These are phyloP conservation scores for Calypte anna DNA, from an alignment of 2,113 vertebrate species.

Conservation along the genomic window DNA sequence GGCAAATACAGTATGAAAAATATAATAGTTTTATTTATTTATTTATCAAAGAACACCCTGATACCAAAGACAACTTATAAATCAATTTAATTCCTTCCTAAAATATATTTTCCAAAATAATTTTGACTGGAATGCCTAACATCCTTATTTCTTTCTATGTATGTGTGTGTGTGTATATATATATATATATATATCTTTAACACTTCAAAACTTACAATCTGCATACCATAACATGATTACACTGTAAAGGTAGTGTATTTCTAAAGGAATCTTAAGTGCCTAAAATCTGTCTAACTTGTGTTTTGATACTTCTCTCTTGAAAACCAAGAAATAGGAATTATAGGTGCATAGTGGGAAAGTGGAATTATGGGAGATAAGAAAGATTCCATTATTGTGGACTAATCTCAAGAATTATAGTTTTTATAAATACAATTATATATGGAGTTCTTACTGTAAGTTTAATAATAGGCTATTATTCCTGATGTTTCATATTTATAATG, in stretches of 20 bases:
- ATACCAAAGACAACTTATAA: neutral
- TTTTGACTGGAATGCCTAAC: neutral
- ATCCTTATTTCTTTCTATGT: neutral
- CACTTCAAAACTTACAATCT: neutral
- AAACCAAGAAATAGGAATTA: neutral
- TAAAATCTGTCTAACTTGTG: neutral
- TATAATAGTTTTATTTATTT: neutral
- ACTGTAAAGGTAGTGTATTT: neutral
- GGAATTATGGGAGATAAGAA: neutral
- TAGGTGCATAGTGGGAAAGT: neutral
- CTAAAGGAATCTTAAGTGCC: neutral
- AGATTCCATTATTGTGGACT: neutral
- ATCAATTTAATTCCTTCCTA: neutral
- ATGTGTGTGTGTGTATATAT: too few species aligned
- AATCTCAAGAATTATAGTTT: neutral
- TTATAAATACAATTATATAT: neutral
- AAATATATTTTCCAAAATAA: neutral
- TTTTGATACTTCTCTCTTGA: neutral
- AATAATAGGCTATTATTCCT: neutral
- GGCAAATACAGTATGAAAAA: neutral
- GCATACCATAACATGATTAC: neutral
- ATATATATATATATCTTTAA: neutral
- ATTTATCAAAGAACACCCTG: neutral
- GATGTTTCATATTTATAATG: neutral
- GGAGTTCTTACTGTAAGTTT: neutral